A percentile compares a stretch with the other conserved stretches of the same genome.
These are phyloP conservation scores for Danionella dracula DNA, from an alignment of 2,797 vertebrate species.

Conservation along the genomic window DNA sequence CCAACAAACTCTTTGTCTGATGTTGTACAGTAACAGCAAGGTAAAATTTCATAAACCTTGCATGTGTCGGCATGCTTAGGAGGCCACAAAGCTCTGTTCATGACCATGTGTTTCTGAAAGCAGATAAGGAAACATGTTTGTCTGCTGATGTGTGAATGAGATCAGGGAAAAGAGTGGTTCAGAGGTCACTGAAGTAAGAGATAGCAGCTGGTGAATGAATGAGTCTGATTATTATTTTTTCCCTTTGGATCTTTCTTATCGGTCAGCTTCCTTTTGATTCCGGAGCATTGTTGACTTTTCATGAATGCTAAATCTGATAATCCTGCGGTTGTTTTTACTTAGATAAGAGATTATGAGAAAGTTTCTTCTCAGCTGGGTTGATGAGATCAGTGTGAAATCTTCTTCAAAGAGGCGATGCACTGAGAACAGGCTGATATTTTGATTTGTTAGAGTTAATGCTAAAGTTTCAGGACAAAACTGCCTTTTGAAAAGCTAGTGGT, in stretches of 20 bases:
- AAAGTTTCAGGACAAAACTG: no score
- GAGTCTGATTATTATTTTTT: not conserved
- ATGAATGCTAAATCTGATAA: constrained; percentile 63
- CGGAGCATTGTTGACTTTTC: constrained; percentile 68
- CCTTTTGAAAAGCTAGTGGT: no score
- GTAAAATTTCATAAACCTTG: not conserved
- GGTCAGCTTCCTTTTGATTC: constrained; percentile 24
- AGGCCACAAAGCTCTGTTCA: not conserved
- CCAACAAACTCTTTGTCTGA: constrained; percentile 36
- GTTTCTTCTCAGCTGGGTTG: constrained; percentile 34
- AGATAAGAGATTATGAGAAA: constrained; percentile 55
- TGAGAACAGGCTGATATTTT: no score
- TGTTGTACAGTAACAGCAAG: constrained; percentile 21
- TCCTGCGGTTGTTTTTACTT: constrained; percentile 61
- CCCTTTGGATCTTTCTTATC: not conserved
- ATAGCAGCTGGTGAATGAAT: not conserved
- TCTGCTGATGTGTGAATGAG: not conserved
- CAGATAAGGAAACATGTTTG: not conserved
- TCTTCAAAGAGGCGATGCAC: no score
- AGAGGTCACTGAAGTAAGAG: not conserved
- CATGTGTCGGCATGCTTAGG: not conserved
- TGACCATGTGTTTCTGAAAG: not conserved
- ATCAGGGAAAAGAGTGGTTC: not conserved
- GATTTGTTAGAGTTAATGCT: no score
- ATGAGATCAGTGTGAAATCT: no score